Percentiles rank a stretch among this genome's conserved stretches.
Evolutionary conservation across 30 jellyfish, hydroid and myxozoan species (phyloP).

Genomic region (Turritopsis rubra): DNA sequence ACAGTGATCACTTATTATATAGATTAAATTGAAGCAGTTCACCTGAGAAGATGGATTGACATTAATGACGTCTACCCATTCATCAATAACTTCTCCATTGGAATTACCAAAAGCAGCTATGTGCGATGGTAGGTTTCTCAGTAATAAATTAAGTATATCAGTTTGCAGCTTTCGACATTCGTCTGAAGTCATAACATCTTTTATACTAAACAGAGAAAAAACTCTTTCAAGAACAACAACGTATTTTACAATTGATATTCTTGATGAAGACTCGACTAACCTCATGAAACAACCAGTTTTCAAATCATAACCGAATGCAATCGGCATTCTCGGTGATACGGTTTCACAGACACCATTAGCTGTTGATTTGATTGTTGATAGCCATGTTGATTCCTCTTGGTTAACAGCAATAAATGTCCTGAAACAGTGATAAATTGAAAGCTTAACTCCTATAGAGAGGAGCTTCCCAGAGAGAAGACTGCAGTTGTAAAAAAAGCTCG

Average conservation of each 20-base stretch:
- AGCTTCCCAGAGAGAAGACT: slow-evolving; percentile 4
- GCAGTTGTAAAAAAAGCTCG: no score
- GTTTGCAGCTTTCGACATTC: slow-evolving; percentile 68
- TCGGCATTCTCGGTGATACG: slow-evolving; percentile 47
- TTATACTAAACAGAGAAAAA: slow-evolving; percentile 31
- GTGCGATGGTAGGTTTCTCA: slow-evolving; percentile 65
- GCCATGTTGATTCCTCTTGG: slow-evolving; percentile 56
- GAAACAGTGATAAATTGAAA: neutral
- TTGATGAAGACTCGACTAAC: slow-evolving; percentile 17
- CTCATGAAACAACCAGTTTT: slow-evolving; percentile 71
- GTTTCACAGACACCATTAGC: slow-evolving; percentile 52
- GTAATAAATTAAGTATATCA: slow-evolving; percentile 48
- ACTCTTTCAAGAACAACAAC: no score
- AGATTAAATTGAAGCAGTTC: neutral
- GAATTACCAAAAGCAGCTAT: slow-evolving; percentile 88
- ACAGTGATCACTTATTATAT: neutral
- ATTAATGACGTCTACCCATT: slow-evolving; percentile 77
- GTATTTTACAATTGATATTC: no score
- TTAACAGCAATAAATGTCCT: slow-evolving; percentile 55
- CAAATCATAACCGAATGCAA: slow-evolving; percentile 58
- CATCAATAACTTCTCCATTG: slow-evolving; percentile 60
- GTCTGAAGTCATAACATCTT: slow-evolving; percentile 54
- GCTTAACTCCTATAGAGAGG: no score
- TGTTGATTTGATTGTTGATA: slow-evolving; percentile 41
- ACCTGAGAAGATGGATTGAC: slow-evolving; percentile 56